Evolutionary conservation across 1,140 invertebrate species (phyloP), one percentile per base, ranked within the genome.

Genomic region (Monochamus saltuarius): DNA sequence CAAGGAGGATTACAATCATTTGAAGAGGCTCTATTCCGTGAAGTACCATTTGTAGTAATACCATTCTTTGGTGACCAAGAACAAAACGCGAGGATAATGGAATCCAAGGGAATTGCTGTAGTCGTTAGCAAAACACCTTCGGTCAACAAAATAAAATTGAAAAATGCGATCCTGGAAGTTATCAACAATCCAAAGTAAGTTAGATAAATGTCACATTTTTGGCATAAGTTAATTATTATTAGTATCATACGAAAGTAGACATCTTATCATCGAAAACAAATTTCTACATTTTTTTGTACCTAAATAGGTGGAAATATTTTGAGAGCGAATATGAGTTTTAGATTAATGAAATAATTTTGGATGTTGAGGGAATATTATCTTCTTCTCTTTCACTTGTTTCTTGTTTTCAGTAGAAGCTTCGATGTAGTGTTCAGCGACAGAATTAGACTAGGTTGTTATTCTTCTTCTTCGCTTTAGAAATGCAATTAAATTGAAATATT

Each of bases 1-100:
- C 81, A 83, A 64, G 80, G 79, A 49, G 81, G 81, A 7, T 65
- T 76, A 14, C 75, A 81, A 38, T 80, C 81, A 9, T 65, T 74
- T 7, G 78, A 76, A 57, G 82, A 83, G 65, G 71, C 78, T 1
- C 68, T 79, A 1, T 72, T 78, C 54, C 66, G 73, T 52, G 77
- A 76, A 8, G 75, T 81, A 4, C 83, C 83, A 0, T 60, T 85
- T n/a, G 55, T 85, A 4, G 72, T 67, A 7, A 70, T 79, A 16
- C 77, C 77, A 2, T 71, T 77, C 40, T 70, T 64, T 47, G 62
- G 47, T 8, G 77, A 77, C 64, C 74, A 76, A 62, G 47, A 50
- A 16, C 56, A 62, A n/a, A 77, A 76, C 47, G 63, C 64, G 8
- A 43, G 55, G 22, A 64, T 59, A 9, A 16, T 65, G 1, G 51